These are phyloP conservation scores for Cherax quadricarinatus DNA, from an alignment of 1,140 invertebrate genomes.

Conservation along the genomic window DNA sequence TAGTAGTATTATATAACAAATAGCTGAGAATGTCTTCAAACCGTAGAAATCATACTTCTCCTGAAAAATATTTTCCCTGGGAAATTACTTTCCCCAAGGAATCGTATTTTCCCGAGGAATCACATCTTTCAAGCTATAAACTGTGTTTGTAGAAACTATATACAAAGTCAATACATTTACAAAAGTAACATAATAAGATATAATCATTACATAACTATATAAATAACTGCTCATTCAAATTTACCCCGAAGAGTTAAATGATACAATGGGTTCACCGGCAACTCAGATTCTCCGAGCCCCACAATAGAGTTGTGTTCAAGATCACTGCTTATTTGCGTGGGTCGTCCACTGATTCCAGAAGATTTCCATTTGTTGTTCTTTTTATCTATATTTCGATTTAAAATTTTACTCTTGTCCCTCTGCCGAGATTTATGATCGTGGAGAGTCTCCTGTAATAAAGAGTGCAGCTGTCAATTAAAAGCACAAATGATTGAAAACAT, in stretches of 20 bases:
- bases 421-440: slow-evolving; percentile 59
- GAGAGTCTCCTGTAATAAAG: slow-evolving; percentile 36
- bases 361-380: slow-evolving; percentile 67
- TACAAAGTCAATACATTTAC: too few species aligned
- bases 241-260: slow-evolving; percentile 37
- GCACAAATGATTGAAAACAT: too few species aligned
- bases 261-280: slow-evolving; percentile 53
- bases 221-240: not conserved
- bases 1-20: not conserved
- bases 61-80: too few species aligned
- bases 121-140: too few species aligned
- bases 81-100: too few species aligned
- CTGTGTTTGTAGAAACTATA: too few species aligned
- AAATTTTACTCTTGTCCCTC: slow-evolving; percentile 58
- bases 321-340: slow-evolving; percentile 27
- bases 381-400: slow-evolving; percentile 56
- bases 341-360: slow-evolving; percentile 6
- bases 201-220: not conserved
- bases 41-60: too few species aligned
- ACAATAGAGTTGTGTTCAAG: slow-evolving; percentile 23
- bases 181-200: too few species aligned
- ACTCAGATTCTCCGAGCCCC: slow-evolving; percentile 40
- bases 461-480: too few species aligned
- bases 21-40: too few species aligned
- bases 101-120: too few species aligned